phyloP scores from a whole-genome alignment of 2,113 vertebrate species.

The Larimichthys crocea region DNA sequence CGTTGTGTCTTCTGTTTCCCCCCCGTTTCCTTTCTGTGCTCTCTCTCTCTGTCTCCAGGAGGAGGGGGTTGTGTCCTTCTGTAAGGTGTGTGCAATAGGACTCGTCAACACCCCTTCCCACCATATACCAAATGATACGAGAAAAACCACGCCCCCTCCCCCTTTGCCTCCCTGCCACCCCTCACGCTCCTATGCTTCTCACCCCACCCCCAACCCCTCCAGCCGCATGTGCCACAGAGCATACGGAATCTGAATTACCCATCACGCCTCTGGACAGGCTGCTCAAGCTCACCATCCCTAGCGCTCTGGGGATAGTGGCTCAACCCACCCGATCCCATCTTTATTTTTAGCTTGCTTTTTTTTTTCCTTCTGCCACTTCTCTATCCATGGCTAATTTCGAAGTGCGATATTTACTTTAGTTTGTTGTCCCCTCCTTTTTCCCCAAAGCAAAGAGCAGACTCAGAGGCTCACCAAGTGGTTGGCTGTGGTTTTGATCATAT shows the following conservation, averaged over 20 bases:
- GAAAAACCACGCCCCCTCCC: conserved; percentile 67
- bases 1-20: conserved; percentile 80
- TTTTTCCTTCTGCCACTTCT: conserved; percentile 37
- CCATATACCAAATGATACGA: conserved; percentile 66
- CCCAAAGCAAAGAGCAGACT: conserved; percentile 1
- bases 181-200: conserved; percentile 58
- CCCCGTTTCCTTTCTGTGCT: conserved; percentile 83
- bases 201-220: conserved; percentile 50
- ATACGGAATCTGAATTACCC: conserved; percentile 75
- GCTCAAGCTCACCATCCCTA: conserved; percentile 67
- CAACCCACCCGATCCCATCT: conserved; percentile 62
- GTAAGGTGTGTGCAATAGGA: conserved; percentile 95
- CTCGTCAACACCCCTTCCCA: conserved; percentile 68
- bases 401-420: conserved; percentile 45
- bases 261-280: conserved; percentile 71
- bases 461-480: conserved; percentile 20
- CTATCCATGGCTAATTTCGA: conserved; percentile 55
- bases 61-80: conserved; percentile 97
- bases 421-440: background rate
- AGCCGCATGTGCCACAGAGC: conserved; percentile 83
- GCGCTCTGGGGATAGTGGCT: conserved; percentile 57
- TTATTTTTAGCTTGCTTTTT: conserved; percentile 66
- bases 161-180: conserved; percentile 37
- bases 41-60: conserved; percentile 90
- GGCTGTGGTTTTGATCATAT: conserved; percentile 61